Base-by-base conservation (phyloP, 2,113 vertebrate genomes). In the Ageneiosus marmoratus region DNA sequence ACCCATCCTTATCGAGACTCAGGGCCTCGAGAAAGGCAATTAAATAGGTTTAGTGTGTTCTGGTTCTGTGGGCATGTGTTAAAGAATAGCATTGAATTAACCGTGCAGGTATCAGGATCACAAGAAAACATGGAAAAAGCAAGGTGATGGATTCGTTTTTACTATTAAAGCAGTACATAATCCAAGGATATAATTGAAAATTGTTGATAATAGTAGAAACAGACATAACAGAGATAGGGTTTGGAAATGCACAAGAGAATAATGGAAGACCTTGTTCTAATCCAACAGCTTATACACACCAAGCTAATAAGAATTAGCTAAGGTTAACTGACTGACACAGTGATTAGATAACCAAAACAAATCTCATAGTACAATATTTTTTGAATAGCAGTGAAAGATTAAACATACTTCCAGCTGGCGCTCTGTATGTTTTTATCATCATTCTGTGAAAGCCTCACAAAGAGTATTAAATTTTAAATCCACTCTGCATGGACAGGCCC, bases 401-500 rank as follows among this genome's bases (percentile, higher is more conserved):
- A 62, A 37, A n/a, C 41, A 70, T 51, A 46, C 67, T 83, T 44
- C 37, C 53, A 50, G 56, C 37, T 27, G 81, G 56, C 13, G 5
- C 50, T 77, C 50, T 37, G 20, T 51, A 76, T 60, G 41, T 46
- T 70, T 77, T 24, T 62, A 46, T 75, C 48, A 46, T 84, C 76
- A 67, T 53, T 15, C 44, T 29, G 29, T 79, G 76, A 82, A 85
- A 77, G 65, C 69, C 69, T 70, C 18, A 27, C 34, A 27, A 4
- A 70, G 32, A 58, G 44, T 85, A 88, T 87, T 84, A 88, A 85
- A 84, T 51, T 87, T 87, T 85, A 85, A 87, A 77, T 53, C 58
- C 83, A 82, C 84, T 87, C 81, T 77, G 62, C 58, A 76, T 73
- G 78, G 76, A 83, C 79, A 86, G 70, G 81, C 75, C 56, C 70